Percentiles rank a stretch among this genome's conserved stretches.
Evolutionary conservation across 2,113 vertebrate genomes (phyloP).

Genomic region (Vicugna pacos): DNA sequence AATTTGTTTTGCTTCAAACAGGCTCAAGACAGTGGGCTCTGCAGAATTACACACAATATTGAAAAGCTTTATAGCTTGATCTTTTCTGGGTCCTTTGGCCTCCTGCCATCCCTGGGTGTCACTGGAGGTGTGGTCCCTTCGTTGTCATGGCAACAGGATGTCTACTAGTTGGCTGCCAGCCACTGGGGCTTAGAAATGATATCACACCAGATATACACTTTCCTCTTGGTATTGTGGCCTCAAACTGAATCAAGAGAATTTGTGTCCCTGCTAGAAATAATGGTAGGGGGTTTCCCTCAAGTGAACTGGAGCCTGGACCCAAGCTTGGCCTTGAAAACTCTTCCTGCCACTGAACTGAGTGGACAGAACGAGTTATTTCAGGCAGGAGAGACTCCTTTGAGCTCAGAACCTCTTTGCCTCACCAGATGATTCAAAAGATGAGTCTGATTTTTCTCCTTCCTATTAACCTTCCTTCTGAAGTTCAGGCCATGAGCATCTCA

Average conservation of each 20-base stretch:
- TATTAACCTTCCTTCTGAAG: slow-evolving; percentile 25
- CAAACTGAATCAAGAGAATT: background rate
- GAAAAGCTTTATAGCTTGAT: background rate
- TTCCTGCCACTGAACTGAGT: background rate
- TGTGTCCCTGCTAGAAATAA: background rate
- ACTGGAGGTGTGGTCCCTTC: background rate
- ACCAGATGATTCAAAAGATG: slow-evolving; percentile 23
- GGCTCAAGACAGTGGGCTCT: background rate
- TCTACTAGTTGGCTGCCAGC: background rate
- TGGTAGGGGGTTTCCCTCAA: background rate
- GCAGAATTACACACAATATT: background rate
- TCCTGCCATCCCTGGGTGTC: background rate
- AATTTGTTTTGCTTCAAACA: slow-evolving; percentile 50
- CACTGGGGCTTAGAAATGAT: background rate
- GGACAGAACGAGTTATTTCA: background rate
- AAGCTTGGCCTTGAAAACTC: background rate
- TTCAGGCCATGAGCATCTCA: background rate
- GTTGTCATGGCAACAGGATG: slow-evolving; percentile 32
- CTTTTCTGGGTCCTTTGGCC: background rate
- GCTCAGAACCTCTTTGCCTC: background rate
- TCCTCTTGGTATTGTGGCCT: background rate
- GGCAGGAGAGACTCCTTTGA: background rate
- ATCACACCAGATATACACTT: background rate
- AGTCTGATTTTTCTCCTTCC: background rate
- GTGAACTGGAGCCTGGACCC: background rate